These are phyloP conservation scores for Hassar affinis DNA, from an alignment of 2,113 vertebrate genomes.

Conservation along the genomic window DNA sequence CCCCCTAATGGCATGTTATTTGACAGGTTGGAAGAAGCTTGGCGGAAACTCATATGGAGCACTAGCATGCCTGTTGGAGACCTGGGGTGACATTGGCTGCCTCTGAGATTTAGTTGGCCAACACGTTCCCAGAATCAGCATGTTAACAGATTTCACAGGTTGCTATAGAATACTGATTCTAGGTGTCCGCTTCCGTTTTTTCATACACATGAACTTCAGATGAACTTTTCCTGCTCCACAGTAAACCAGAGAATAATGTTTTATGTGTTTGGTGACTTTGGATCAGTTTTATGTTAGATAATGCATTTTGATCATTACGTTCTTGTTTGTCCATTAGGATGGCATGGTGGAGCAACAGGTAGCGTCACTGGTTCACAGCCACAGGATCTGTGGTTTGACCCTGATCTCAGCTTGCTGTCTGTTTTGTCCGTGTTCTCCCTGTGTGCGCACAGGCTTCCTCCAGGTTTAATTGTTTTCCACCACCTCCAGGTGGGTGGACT, in stretches of 20 bases:
- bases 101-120: not conserved
- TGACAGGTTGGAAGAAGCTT: not conserved
- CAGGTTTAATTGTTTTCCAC: not conserved
- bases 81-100: not conserved
- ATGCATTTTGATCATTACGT: not conserved
- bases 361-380: not conserved
- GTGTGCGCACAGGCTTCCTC: not conserved
- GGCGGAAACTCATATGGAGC: not conserved
- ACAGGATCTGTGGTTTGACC: not conserved
- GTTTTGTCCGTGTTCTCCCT: not conserved
- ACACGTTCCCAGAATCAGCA: not conserved
- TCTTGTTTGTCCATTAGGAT: not conserved
- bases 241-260: not conserved
- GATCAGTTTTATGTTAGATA: not conserved
- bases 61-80: not conserved
- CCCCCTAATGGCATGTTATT: not conserved
- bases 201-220: not conserved
- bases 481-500: not conserved
- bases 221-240: not conserved
- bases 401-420: not conserved
- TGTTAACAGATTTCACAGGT: not conserved
- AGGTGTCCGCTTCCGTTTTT: not conserved
- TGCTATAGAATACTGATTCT: not conserved
- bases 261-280: not conserved
- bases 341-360: not conserved